Evolutionary conservation across 2,113 vertebrate species (phyloP), one percentile per base, ranked within the genome.

Genomic region (Montifringilla adamsi): DNA sequence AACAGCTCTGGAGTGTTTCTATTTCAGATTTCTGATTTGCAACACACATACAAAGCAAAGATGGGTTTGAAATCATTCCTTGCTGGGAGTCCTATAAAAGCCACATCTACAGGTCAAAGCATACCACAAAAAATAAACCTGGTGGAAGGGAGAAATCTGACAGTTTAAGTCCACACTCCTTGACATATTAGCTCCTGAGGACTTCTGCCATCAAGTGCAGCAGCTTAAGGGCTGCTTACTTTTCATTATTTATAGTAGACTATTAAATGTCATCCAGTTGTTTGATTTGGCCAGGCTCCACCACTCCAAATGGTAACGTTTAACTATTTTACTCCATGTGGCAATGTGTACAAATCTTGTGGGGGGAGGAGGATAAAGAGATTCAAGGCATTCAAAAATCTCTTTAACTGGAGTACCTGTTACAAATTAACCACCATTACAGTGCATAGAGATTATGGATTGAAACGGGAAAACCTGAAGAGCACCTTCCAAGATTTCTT

Each of bases 401-500:
- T 83, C 78, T 89, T 79, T 80, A 87, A 80, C 83, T 70, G 16
- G 83, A 95, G 52, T 52, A 78, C 68, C 73, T 81, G 89, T 86
- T 96, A 95, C 80, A 90, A 87, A 94, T 93, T 93, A 95, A 94
- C 93, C 56, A 84, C 69, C 62, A 55, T 56, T 89, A 93, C 1
- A 94, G 60, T 8, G 19, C 69, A 87, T 0, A 92, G 79, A 81
- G 60, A 72, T 49, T 84, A 95, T 66, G 4, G 10, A 85, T 7
- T 82, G 85, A 80, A 93, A 95, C 12, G 49, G 74, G 83, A 64
- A 97, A 95, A 87, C 20, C 64, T 74, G 76, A 89, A 90, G 62
- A 96, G 84, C 77, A 98, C 99, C 98, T 96, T 98, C 98, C 84
- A 98, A 95, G 87, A 99, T 98, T 95, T 99, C 99, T 77, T 98